Base-by-base conservation (phyloP, 1,140 invertebrate species). In the Varroa destructor region DNA sequence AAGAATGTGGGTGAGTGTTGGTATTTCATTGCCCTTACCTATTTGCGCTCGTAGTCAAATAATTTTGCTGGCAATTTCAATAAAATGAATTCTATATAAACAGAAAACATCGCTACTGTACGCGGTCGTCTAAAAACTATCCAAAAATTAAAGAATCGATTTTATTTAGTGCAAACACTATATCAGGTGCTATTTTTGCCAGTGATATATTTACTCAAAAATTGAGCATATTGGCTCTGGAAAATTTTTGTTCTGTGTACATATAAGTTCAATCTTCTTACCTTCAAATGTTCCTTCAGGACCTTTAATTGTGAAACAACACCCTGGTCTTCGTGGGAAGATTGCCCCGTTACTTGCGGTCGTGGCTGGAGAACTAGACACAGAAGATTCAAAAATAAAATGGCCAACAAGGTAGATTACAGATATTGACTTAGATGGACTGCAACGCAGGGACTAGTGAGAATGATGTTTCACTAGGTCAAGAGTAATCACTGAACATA, bases 291-390 rank as follows among this genome's bases (percentile, higher is more conserved):
- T 57, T 70, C 0, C 56, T 58, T 71, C 12, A 36, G 73, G 72
- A 55, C 70, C 74, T 72, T 76, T 1, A 76, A 74, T 43, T 77
- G 77, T 70, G 74, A 72, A 6, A 77, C 76, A 6, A 75, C 75
- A 0, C 57, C 67, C 8, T 87, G 86, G 86, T 78, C 79, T 1
- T 78, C 80, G 25, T 86, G 85, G 85, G 79, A 79, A 1, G 79
- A 79, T 12, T 87, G 85, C 76, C 81, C 80, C 42, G 83, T 80
- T 2, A 83, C 81, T 0, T 86, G 85, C 77, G 85, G 85, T 0
- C 78, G 79, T 54, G 85, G 85, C 1, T 77, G 79, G 43, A 75
- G 80, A 71, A 78, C 79, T 6, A 77, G 85, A 51, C 79, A 76
- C 51, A 75, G 85, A 8, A 77, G 78, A 54, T 83, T 83, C 73